These are phyloP conservation scores for Epinephelus awoara DNA, from an alignment of 2,797 vertebrate genomes.

Conservation along the genomic window DNA sequence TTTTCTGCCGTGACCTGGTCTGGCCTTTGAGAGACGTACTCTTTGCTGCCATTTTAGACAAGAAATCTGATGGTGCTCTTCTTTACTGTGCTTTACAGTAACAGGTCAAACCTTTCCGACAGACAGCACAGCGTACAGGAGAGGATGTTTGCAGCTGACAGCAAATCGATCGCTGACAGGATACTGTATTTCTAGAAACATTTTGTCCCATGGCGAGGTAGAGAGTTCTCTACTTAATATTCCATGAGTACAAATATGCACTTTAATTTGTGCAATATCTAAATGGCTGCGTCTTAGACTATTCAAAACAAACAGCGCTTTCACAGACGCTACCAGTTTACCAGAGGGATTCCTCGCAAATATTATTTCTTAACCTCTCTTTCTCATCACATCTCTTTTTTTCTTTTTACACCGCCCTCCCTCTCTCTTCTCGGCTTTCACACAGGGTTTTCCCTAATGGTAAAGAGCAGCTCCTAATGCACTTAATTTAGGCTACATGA, in stretches of 20 bases:
- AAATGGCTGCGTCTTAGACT: too few species aligned
- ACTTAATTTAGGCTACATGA: slow-evolving; percentile 73
- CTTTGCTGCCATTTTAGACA: slow-evolving; percentile 50
- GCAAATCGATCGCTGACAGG: slow-evolving; percentile 23
- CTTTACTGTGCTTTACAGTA: slow-evolving; percentile 42
- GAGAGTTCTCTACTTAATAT: not conserved
- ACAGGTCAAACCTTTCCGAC: slow-evolving; percentile 60
- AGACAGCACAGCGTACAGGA: slow-evolving; percentile 37
- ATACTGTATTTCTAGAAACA: slow-evolving; percentile 12
- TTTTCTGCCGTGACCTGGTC: slow-evolving; percentile 62
- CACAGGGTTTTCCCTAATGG: slow-evolving; percentile 58
- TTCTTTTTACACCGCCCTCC: not conserved
- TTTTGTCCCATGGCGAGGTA: not conserved
- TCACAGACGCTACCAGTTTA: not conserved
- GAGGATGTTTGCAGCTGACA: slow-evolving; percentile 48
- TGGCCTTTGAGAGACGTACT: slow-evolving; percentile 69
- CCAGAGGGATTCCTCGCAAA: not conserved
- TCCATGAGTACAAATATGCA: too few species aligned
- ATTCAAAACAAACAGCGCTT: not conserved
- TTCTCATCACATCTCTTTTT: not conserved
- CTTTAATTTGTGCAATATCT: not conserved
- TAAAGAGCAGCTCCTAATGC: slow-evolving; percentile 71
- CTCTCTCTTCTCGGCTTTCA: slow-evolving; percentile 39
- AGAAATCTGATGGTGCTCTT: slow-evolving; percentile 41
- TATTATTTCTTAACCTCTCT: not conserved